Base-by-base conservation (phyloP, 2,113 vertebrate genomes). In the Ophiodon elongatus region DNA sequence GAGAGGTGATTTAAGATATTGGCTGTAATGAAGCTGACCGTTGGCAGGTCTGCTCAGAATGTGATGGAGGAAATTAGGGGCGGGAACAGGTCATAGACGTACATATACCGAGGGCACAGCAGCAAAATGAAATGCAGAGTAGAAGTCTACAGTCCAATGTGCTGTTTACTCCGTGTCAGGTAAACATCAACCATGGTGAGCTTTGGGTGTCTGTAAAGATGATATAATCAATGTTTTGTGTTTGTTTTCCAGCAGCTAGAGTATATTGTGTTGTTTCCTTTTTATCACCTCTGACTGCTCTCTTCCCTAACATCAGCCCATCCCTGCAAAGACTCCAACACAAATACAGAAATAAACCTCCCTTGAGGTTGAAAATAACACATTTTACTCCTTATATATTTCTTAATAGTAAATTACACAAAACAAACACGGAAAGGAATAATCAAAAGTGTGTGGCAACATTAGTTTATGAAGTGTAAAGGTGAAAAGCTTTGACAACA, bases 1-100 rank as follows among this genome's bases (percentile, higher is more conserved):
- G 88, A 93, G 93, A 95, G 94, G 94, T 96, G 96, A 96, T 95
- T 95, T 94, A 94, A 96, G 94, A 96, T 94, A 96, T 95, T 95
- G 94, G 93, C 91, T 91, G 89, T 95, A 96, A 96, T 96, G 95
- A 96, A 95, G 93, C 93, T 93, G 94, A 95, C 95, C 88, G 94
- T 88, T 94, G 93, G 91, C 88, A 76, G 90, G 85, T 94, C 95
- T 95, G 95, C 93, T 95, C 94, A 93, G 96, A 96, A 95, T 96
- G 93, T 89, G 92, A 95, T 95, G 91, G 91, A 73, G 85, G 90
- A 94, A 96, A 96, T 96, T 96, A 96, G 89, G 92, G 93, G 93
- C 52, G 82, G 90, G 91, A 94, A 94, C 90, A 77, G 95, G 95
- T 96, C 94, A 94, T 19, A 72, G 85, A 79, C 71, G 72, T 89